Base-by-base conservation (phyloP, 2,797 vertebrate genomes). In the Pelochelys cantorii region DNA sequence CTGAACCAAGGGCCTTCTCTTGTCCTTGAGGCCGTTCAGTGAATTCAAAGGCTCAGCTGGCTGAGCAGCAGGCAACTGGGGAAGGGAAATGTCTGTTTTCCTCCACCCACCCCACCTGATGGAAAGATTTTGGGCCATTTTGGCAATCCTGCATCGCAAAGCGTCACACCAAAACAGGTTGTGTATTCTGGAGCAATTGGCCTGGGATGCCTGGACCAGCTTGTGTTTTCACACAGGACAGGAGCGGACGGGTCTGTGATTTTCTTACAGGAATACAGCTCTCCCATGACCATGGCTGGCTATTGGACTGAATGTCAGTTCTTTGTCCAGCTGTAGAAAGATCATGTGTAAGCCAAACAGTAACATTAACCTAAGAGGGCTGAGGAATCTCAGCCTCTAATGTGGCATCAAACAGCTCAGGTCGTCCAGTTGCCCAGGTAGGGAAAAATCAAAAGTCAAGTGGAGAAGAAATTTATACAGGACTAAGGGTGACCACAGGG, bases 331-430 rank as follows among this genome's bases (percentile, higher is more conserved):
- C 12, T 27, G 25, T 27, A 22, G 74, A 15, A 18, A 71, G 68
- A 37, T 71, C 68, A 22, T 12, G 34, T 71, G 53, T 6, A 12
- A 23, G 14, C 20, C 54, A 6, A 56, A 11, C 1, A 2, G 13
- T 4, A 0, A 11, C 3, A 2, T 5, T 1, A 7, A 57, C 20
- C 65, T 27, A 7, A 6, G 3, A 20, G 22, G n/a, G 79, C 23
- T 13, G 25, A 52, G 13, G 2, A 53, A 22, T 1, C 14, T 5
- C 8, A 60, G 48, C 31, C 4, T 22, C 14, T 1, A 2, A 54
- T 18, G 15, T 23, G 18, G 37, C 22, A 11, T 2, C 59, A 34
- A 37, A 37, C 2, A 54, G 42, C 1, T 78, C 2, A 1, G 1
- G 29, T 31, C 0, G 56, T 3, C 34, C 48, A 57, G 17, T 8